Evolutionary conservation across 2,797 vertebrate genomes (phyloP).

Genomic region (Hemitrygon akajei): DNA sequence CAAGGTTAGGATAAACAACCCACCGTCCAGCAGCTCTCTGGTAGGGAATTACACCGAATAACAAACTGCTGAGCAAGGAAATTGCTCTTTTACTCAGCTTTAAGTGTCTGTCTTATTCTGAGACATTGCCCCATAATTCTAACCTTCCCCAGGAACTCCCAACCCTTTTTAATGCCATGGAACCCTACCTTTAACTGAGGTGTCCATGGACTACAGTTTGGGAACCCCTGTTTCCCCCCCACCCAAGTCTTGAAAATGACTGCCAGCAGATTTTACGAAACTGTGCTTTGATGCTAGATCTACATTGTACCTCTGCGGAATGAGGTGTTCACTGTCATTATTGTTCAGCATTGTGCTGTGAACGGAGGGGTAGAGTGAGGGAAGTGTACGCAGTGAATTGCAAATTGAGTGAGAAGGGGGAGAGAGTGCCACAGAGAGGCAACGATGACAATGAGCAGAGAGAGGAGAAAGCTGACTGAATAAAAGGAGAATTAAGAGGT

Average conservation of each 20-base stretch:
- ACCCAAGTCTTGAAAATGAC: background rate
- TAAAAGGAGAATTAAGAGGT: background rate
- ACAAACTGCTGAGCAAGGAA: too few species aligned
- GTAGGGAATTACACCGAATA: too few species aligned
- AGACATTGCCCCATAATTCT: too few species aligned
- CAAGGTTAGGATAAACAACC: too few species aligned
- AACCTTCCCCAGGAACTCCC: too few species aligned
- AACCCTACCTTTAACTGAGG: too few species aligned
- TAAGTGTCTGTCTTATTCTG: too few species aligned
- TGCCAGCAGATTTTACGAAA: background rate
- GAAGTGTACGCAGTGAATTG: background rate
- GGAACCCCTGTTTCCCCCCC: too few species aligned
- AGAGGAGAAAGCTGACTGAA: background rate
- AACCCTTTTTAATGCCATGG: too few species aligned
- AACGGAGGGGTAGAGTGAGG: background rate
- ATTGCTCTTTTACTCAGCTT: too few species aligned
- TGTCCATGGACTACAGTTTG: too few species aligned
- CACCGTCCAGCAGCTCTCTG: too few species aligned
- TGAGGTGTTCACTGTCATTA: background rate
- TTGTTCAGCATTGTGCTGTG: background rate
- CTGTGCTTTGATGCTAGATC: background rate
- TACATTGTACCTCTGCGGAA: background rate
- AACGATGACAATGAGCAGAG: background rate
- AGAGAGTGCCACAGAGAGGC: background rate
- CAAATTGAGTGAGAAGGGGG: background rate